phyloP scores from a whole-genome alignment of 2,797 vertebrate species.

The Coccyzus lansbergi region DNA sequence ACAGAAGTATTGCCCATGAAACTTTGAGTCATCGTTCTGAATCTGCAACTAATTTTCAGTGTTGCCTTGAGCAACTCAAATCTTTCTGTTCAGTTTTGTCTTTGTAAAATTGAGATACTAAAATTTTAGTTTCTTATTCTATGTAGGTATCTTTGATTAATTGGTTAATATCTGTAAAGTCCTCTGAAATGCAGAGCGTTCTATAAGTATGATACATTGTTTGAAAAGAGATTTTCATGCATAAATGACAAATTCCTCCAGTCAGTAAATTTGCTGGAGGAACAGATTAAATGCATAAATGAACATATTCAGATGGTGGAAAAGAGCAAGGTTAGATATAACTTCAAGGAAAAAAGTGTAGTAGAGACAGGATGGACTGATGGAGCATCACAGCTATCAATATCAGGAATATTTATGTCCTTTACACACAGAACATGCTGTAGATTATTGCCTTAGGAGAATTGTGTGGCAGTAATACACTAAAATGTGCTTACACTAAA shows the following conservation, averaged over 20 bases:
- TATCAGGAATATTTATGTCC: neutral
- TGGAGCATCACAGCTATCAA: neutral
- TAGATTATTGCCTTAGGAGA: neutral
- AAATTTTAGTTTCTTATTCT: neutral
- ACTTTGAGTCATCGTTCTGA: neutral
- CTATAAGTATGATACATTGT: neutral
- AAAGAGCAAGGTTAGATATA: neutral
- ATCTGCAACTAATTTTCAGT: neutral
- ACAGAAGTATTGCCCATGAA: neutral
- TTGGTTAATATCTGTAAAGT: neutral
- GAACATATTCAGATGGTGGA: neutral
- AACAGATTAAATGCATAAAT: constrained; percentile 29
- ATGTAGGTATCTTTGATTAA: neutral
- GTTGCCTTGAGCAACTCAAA: neutral
- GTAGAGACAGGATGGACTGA: neutral
- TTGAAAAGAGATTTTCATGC: constrained; percentile 1
- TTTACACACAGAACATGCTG: neutral
- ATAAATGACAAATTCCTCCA: neutral
- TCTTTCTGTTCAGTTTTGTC: neutral
- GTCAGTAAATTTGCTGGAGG: neutral
- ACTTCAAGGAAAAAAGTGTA: neutral
- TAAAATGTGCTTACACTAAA: neutral
- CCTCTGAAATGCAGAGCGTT: neutral
- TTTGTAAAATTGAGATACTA: neutral
- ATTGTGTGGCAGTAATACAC: neutral